Percentiles rank a stretch among this genome's conserved stretches.
These are phyloP conservation scores for Dione juno DNA, from an alignment of 2,888 invertebrate genomes.

Conservation along the genomic window DNA sequence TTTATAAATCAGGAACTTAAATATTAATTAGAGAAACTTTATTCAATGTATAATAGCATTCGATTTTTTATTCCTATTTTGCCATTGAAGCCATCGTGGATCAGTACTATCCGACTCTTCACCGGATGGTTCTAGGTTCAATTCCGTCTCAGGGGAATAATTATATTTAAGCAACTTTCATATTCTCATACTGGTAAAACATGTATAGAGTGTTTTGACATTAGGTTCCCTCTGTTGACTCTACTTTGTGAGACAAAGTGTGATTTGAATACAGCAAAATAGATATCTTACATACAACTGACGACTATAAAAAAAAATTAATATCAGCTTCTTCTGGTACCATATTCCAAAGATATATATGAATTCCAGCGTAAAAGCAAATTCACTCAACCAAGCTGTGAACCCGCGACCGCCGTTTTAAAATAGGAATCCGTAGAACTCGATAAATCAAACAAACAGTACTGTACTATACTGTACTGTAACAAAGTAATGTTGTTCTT, in stretches of 20 bases:
- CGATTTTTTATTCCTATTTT: neutral
- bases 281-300: too few relatives aligned
- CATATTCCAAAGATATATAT: too few relatives aligned
- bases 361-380: too few relatives aligned
- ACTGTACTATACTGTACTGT: too few relatives aligned
- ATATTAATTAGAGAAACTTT: conserved; percentile 10
- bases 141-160: neutral
- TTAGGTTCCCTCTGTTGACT: too few relatives aligned
- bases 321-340: too few relatives aligned
- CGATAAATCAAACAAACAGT: neutral
- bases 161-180: too few relatives aligned
- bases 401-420: neutral
- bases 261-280: too few relatives aligned
- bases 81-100: neutral
- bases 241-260: too few relatives aligned
- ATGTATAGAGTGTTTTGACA: too few relatives aligned
- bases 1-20: conserved; percentile 13
- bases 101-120: neutral
- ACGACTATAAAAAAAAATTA: too few relatives aligned
- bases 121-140: neutral
- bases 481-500: conserved; percentile 5
- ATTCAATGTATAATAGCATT: conserved; percentile 7
- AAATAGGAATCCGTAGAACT: neutral
- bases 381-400: neutral
- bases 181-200: too few relatives aligned